Conservation (phyloP, 2,797 vertebrate genomes). For the Rhinoraja longicauda region DNA sequence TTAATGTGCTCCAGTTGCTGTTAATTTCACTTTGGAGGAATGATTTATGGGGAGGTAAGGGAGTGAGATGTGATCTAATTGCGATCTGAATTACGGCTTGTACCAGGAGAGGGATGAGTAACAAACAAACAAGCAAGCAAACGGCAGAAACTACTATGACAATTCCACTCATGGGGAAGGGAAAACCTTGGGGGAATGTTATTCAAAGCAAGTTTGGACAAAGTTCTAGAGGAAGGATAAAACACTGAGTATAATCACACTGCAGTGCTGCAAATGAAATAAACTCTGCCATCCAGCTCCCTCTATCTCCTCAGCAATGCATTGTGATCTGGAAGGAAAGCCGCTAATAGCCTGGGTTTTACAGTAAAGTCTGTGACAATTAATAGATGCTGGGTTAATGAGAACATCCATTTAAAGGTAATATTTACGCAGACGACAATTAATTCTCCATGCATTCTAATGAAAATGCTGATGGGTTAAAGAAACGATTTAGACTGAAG, state of each 20-base stretch:
- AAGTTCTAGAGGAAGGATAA: background rate
- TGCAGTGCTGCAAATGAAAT: too few species aligned
- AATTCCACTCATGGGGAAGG: slow-evolving; percentile 65
- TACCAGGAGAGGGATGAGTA: slow-evolving; percentile 87
- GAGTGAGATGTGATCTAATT: slow-evolving; percentile 97
- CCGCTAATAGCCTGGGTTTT: slow-evolving; percentile 28
- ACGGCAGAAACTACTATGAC: slow-evolving; percentile 91
- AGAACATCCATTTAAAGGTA: slow-evolving; percentile 34
- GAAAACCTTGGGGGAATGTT: slow-evolving; percentile 42
- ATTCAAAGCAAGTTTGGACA: background rate
- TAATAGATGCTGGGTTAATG: slow-evolving; percentile 27
- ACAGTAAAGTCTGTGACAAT: slow-evolving; percentile 32
- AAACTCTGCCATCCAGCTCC: background rate
- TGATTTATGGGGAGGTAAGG: slow-evolving; percentile 95
- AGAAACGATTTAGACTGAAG: slow-evolving; percentile 8
- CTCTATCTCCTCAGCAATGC: background rate
- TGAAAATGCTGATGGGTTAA: slow-evolving; percentile 24
- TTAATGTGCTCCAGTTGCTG: slow-evolving; percentile 98
- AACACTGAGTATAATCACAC: background rate
- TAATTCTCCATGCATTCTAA: slow-evolving; percentile 21
- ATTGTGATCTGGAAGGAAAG: slow-evolving; percentile 10
- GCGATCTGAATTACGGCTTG: slow-evolving; percentile 95
- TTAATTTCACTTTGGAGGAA: slow-evolving; percentile 97
- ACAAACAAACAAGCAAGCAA: slow-evolving; percentile 95
- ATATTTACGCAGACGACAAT: slow-evolving; percentile 26